These are phyloP conservation scores for Chrysolina oricalcia DNA, from an alignment of 2,888 invertebrate genomes.

Conservation along the genomic window DNA sequence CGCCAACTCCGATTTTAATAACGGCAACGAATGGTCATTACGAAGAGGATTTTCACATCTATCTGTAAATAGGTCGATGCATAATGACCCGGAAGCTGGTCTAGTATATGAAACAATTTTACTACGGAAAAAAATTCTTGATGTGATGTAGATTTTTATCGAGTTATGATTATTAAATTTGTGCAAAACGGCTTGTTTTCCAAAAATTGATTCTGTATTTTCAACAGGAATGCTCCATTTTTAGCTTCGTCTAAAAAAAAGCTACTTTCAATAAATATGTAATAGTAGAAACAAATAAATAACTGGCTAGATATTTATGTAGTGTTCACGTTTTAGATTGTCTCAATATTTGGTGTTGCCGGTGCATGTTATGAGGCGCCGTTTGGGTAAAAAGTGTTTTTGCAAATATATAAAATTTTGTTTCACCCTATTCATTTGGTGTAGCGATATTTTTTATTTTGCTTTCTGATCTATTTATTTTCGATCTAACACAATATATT, in stretches of 20 bases:
- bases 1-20: slow-evolving; percentile 1
- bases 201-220: neutral
- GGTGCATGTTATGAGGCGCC: too few relatives aligned
- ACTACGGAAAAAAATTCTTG: neutral
- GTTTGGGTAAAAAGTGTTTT: too few relatives aligned
- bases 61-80: slow-evolving; percentile 6
- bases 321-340: too few relatives aligned
- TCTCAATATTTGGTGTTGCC: too few relatives aligned
- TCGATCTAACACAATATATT: too few relatives aligned
- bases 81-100: slow-evolving; percentile 17
- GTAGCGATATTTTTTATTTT: too few relatives aligned
- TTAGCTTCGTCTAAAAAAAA: neutral
- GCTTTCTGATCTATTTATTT: too few relatives aligned
- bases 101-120: neutral
- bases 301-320: too few relatives aligned
- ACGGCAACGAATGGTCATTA: slow-evolving; percentile 16
- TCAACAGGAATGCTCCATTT: neutral
- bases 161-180: neutral
- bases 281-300: too few relatives aligned
- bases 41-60: slow-evolving; percentile 7
- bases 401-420: too few relatives aligned
- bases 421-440: too few relatives aligned
- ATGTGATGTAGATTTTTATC: neutral
- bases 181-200: neutral
- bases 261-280: neutral